Evolutionary conservation across 2,797 vertebrate species (phyloP).

Genomic region (Mormyrops attenuatus): DNA sequence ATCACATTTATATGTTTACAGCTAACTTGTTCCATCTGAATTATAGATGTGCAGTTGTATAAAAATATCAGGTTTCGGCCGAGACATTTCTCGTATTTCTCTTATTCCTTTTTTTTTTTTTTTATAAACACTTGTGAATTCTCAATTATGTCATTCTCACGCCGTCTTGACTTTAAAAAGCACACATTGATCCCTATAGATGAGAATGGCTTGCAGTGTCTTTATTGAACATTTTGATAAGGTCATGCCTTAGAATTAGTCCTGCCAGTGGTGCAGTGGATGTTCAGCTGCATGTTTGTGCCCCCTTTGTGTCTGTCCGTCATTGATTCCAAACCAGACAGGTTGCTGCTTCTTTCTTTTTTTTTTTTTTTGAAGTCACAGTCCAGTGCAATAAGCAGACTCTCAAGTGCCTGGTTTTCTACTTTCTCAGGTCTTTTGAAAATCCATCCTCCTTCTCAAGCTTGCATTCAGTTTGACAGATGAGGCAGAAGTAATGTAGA

Average conservation of each 20-base stretch:
- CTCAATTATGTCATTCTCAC: background rate
- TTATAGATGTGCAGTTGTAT: background rate
- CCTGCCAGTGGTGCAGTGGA: background rate
- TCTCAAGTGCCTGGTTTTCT: background rate
- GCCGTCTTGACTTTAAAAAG: background rate
- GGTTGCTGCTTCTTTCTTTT: conserved; percentile 9
- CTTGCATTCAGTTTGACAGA: conserved; percentile 10
- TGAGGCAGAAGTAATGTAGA: conserved; percentile 6
- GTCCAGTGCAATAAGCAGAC: background rate
- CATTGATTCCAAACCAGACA: conserved; percentile 18
- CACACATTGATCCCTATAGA: background rate
- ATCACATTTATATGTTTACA: background rate
- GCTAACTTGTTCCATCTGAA: background rate
- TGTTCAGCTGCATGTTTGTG: background rate
- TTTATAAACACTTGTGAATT: no score
- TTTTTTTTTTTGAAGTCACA: conserved; percentile 5
- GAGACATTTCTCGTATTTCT: background rate
- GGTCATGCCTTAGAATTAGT: conserved; percentile 23
- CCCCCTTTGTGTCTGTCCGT: background rate
- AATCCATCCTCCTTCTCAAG: background rate
- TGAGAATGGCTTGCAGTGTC: conserved; percentile 14
- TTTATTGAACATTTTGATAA: conserved; percentile 25
- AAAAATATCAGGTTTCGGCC: background rate
- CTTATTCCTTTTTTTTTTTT: background rate
- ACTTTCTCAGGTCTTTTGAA: conserved; percentile 8